Percentiles rank a stretch among this genome's conserved stretches.
phyloP scores from a whole-genome alignment of 2,888 invertebrate genomes.

The Epiblema foenella region DNA sequence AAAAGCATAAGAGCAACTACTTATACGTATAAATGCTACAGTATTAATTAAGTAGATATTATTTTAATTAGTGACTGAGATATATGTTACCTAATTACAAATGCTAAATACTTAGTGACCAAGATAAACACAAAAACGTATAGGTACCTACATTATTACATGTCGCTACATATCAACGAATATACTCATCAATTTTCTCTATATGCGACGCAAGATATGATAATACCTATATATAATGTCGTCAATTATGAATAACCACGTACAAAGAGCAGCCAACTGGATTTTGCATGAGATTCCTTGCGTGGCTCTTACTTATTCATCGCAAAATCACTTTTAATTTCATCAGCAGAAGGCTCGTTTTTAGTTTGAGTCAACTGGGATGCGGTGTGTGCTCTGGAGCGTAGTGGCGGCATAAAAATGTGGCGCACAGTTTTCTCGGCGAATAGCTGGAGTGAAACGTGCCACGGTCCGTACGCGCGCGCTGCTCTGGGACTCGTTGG shows the following conservation, averaged over 20 bases:
- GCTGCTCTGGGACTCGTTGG: constrained; percentile 52
- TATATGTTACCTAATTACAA: not conserved
- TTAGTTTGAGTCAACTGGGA: constrained; percentile 50
- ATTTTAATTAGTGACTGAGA: not conserved
- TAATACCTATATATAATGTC: constrained; percentile 30
- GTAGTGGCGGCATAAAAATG: constrained; percentile 78
- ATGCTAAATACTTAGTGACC: not conserved
- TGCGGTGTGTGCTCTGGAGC: constrained; percentile 67
- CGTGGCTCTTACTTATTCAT: constrained; percentile 15
- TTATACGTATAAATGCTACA: not conserved
- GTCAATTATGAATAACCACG: constrained; percentile 30
- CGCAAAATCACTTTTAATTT: constrained; percentile 74
- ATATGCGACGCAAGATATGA: constrained; percentile 3
- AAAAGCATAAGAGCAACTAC: not conserved
- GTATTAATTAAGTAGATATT: not conserved
- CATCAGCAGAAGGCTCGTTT: constrained; percentile 59
- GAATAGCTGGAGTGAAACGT: constrained; percentile 84
- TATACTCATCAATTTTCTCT: constrained; percentile 15
- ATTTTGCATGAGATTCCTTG: constrained; percentile 32
- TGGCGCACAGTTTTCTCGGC: constrained; percentile 71
- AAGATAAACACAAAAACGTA: not conserved
- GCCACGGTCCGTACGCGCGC: constrained; percentile 70
- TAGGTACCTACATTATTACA: not conserved
- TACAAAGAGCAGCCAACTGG: constrained; percentile 28
- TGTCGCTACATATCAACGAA: not conserved